Evolutionary conservation across 1,140 invertebrate genomes (phyloP).

Genomic region (Drosophila kohkoa): DNA sequence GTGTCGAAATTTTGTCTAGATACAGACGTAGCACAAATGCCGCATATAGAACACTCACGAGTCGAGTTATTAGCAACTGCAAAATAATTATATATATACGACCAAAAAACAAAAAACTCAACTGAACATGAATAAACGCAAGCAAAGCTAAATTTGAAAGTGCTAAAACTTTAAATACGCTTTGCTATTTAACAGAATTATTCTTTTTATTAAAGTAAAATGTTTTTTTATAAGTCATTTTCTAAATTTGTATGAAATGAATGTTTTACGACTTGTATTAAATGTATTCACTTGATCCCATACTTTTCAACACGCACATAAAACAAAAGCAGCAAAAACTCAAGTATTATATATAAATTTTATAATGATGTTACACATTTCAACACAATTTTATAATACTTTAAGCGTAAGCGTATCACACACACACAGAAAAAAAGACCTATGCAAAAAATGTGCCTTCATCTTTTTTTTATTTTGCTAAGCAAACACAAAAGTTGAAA

Average conservation of each 20-base stretch:
- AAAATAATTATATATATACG: slow-evolving; percentile 23
- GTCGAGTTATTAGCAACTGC: slow-evolving; percentile 58
- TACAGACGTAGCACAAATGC: slow-evolving; percentile 3
- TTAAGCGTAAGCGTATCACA: background rate
- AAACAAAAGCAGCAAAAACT: background rate
- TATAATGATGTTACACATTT: background rate
- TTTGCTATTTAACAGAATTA: background rate
- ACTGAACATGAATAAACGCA: slow-evolving; percentile 35
- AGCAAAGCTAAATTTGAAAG: background rate
- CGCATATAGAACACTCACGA: slow-evolving; percentile 41
- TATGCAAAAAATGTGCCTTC: slow-evolving; percentile 33
- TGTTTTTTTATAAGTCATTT: background rate
- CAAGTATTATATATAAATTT: background rate
- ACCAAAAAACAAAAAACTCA: slow-evolving; percentile 3
- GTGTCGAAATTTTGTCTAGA: slow-evolving; percentile 15
- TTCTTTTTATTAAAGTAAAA: background rate
- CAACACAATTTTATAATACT: background rate
- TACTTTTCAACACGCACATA: background rate
- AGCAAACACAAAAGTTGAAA: slow-evolving; percentile 41
- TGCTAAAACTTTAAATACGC: background rate
- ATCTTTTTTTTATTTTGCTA: slow-evolving; percentile 44
- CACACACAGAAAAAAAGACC: slow-evolving; percentile 1
- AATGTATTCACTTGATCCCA: background rate
- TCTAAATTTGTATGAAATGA: background rate
- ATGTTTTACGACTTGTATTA: background rate